Evolutionary conservation across 2,888 invertebrate genomes (phyloP).

Genomic region (Leptarthrus brevirostris): DNA sequence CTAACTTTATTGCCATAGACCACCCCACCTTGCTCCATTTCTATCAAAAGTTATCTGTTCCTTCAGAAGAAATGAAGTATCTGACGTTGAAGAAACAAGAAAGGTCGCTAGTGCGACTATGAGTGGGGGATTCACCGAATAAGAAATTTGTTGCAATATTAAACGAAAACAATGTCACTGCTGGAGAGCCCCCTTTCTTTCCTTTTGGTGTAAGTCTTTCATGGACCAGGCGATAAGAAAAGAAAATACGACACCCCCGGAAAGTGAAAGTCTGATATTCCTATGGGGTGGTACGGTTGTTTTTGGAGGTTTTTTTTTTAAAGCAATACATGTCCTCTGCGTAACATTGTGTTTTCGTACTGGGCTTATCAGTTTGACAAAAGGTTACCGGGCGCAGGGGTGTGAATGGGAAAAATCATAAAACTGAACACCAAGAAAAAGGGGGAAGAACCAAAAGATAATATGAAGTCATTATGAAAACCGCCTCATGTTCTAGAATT

Average conservation of each 20-base stretch:
- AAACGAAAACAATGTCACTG: slow-evolving; percentile 58
- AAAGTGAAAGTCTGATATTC: slow-evolving; percentile 42
- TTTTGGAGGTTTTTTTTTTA: slow-evolving; percentile 28
- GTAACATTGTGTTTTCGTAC: slow-evolving; percentile 30
- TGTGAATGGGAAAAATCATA: slow-evolving; percentile 38
- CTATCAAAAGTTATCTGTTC: slow-evolving; percentile 7
- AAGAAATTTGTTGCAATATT: slow-evolving; percentile 54
- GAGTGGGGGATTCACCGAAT: slow-evolving; percentile 6
- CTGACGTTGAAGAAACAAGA: neutral
- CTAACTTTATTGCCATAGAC: slow-evolving; percentile 32
- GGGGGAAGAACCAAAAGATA: slow-evolving; percentile 19
- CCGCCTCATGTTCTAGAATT: slow-evolving; percentile 11
- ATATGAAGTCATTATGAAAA: slow-evolving; percentile 39
- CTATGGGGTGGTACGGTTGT: neutral
- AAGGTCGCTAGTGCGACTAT: neutral
- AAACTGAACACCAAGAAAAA: slow-evolving; percentile 11
- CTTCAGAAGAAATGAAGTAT: neutral
- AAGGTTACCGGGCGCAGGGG: neutral
- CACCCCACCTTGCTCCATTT: neutral
- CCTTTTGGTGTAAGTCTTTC: slow-evolving; percentile 18
- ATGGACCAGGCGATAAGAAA: slow-evolving; percentile 38
- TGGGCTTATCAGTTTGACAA: slow-evolving; percentile 40
- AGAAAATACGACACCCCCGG: slow-evolving; percentile 33
- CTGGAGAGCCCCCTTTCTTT: slow-evolving; percentile 51
- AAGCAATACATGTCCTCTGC: slow-evolving; percentile 10